Conservation (phyloP, 2,113 vertebrate species). For the Sula dactylatra region DNA sequence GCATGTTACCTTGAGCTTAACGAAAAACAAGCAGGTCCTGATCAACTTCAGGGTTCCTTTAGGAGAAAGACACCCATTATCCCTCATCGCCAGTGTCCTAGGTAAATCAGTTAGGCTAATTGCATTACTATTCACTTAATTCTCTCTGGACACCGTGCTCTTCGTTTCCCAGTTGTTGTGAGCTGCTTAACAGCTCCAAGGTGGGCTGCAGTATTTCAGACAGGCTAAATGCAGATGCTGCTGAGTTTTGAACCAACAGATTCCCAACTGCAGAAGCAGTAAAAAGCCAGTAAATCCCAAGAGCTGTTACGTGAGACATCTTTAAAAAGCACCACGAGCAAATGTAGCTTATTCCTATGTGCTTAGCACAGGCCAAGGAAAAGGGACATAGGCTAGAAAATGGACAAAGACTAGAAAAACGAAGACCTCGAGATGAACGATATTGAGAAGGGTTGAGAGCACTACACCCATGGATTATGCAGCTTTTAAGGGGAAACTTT, state of each 20-base stretch:
- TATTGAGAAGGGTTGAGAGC: background rate
- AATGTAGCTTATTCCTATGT: background rate
- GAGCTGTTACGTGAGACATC: background rate
- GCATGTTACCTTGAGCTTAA: background rate
- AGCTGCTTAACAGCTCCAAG: background rate
- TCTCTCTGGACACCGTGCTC: background rate
- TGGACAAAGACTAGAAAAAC: no score
- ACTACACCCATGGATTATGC: background rate
- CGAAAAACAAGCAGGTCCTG: background rate
- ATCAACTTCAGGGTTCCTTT: background rate
- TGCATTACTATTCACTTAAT: background rate
- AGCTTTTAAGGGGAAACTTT: background rate
- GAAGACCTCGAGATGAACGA: background rate
- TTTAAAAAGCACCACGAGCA: background rate
- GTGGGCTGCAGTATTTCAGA: background rate
- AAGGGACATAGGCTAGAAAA: background rate
- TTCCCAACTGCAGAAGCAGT: background rate
- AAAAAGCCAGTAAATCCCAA: background rate
- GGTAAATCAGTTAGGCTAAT: slow-evolving; percentile 23
- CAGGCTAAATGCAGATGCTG: background rate
- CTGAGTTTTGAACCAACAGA: background rate
- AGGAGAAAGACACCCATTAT: slow-evolving; percentile 2
- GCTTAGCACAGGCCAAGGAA: background rate
- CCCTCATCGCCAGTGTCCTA: background rate
- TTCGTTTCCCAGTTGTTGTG: background rate